A percentile compares a stretch with the other conserved stretches of the same genome.
Conservation (phyloP, 2,797 vertebrate species). For the Sciurus vulgaris region DNA sequence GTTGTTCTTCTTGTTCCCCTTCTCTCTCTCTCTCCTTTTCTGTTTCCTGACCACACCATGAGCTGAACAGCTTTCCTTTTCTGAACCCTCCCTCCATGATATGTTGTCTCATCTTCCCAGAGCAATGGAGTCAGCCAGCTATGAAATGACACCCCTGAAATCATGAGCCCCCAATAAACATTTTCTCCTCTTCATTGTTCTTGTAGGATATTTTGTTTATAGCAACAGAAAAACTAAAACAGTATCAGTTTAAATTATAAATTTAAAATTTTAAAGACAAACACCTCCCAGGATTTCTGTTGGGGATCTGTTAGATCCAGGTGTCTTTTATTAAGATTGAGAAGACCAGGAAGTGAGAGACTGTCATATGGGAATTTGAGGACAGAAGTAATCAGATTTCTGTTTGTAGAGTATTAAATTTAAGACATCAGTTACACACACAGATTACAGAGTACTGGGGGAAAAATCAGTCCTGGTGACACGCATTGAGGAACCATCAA, state of each 20-base stretch:
- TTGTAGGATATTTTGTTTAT: too few species aligned
- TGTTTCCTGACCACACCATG: too few species aligned
- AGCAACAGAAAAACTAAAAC: too few species aligned
- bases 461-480: not conserved
- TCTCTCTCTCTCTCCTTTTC: too few species aligned
- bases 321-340: not conserved
- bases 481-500: not conserved
- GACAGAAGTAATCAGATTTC: not conserved
- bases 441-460: not conserved
- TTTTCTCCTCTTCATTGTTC: too few species aligned
- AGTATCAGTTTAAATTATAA: not conserved
- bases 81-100: too few species aligned
- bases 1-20: too few species aligned
- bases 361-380: not conserved
- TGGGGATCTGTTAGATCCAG: not conserved
- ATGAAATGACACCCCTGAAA: too few species aligned
- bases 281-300: not conserved
- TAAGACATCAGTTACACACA: not conserved
- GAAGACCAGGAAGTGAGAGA: not conserved
- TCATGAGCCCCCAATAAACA: too few species aligned
- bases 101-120: too few species aligned
- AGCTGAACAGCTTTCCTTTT: too few species aligned
- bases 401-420: not conserved
- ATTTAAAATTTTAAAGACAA: not conserved
- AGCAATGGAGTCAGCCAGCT: too few species aligned